Evolutionary conservation across 2,797 vertebrate genomes (phyloP).

Genomic region (Thripadectes ignobilis): DNA sequence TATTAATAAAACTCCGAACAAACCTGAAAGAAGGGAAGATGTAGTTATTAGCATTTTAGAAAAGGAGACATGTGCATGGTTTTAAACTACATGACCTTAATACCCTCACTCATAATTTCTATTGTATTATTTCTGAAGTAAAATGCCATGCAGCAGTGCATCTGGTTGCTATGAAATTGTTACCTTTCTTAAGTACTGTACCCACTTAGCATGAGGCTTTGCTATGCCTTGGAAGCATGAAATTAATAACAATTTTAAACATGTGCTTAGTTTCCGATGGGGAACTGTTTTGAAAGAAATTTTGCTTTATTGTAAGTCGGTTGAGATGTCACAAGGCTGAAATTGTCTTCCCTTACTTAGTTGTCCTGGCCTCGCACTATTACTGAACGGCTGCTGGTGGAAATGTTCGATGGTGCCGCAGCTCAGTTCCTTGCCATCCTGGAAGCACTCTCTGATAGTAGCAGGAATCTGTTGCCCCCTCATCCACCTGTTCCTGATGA

Average conservation of each 20-base stretch:
- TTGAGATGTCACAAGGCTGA: not conserved
- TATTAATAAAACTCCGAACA: not conserved
- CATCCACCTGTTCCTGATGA: constrained; percentile 78
- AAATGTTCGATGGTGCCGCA: constrained; percentile 85
- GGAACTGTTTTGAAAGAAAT: not conserved
- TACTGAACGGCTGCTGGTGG: constrained; percentile 82
- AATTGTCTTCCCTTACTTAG: constrained; percentile 67
- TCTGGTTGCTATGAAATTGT: not conserved
- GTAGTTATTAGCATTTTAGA: not conserved
- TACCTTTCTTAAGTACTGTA: not conserved
- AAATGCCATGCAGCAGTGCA: not conserved
- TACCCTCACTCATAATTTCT: not conserved
- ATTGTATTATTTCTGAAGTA: not conserved
- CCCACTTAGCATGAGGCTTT: not conserved
- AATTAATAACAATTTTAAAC: not conserved
- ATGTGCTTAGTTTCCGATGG: not conserved
- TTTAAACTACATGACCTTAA: not conserved
- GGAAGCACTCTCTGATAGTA: constrained; percentile 86
- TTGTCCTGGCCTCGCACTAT: constrained; percentile 80
- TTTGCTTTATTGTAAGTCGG: not conserved
- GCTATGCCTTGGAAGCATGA: not conserved
- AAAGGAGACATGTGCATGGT: not conserved
- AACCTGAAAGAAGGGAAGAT: not conserved
- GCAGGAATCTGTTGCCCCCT: constrained; percentile 72
- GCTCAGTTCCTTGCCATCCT: constrained; percentile 87